phyloP scores from a whole-genome alignment of 2,888 invertebrate genomes.

The Plagodis dolabraria region DNA sequence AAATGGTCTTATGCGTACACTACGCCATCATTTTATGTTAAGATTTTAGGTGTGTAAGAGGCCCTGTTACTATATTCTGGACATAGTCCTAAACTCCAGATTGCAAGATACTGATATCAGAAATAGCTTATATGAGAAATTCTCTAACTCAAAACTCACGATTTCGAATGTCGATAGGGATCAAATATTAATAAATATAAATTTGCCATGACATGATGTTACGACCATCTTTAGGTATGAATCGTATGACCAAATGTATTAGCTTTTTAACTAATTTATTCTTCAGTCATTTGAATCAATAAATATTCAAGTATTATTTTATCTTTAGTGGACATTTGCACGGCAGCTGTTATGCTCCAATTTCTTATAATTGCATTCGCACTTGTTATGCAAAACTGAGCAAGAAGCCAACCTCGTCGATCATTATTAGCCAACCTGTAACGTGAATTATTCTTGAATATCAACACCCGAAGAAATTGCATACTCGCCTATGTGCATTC shows the following conservation, averaged over 20 bases:
- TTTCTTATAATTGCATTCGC: slow-evolving; percentile 69
- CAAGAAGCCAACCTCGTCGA: slow-evolving; percentile 57
- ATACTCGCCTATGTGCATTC: slow-evolving; percentile 38
- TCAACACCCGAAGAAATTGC: slow-evolving; percentile 43
- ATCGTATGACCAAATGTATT: neutral
- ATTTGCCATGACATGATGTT: no score
- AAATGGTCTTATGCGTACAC: no score
- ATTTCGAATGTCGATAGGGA: no score
- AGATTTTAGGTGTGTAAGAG: no score
- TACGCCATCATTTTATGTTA: no score
- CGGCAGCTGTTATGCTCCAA: slow-evolving; percentile 64
- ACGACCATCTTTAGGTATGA: no score
- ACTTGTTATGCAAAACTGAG: slow-evolving; percentile 66
- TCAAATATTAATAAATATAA: no score
- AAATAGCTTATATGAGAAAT: no score
- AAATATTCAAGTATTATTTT: slow-evolving; percentile 19
- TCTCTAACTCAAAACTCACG: no score
- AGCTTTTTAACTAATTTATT: neutral
- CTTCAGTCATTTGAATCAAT: slow-evolving; percentile 23
- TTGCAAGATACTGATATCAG: no score
- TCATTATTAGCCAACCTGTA: slow-evolving; percentile 59
- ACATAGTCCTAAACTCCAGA: no score
- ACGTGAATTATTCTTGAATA: slow-evolving; percentile 65
- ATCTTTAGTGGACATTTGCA: slow-evolving; percentile 56
- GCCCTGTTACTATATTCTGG: no score